Evolutionary conservation across 2,797 vertebrate species (phyloP).

Genomic region (Eulemur rubriventer): DNA sequence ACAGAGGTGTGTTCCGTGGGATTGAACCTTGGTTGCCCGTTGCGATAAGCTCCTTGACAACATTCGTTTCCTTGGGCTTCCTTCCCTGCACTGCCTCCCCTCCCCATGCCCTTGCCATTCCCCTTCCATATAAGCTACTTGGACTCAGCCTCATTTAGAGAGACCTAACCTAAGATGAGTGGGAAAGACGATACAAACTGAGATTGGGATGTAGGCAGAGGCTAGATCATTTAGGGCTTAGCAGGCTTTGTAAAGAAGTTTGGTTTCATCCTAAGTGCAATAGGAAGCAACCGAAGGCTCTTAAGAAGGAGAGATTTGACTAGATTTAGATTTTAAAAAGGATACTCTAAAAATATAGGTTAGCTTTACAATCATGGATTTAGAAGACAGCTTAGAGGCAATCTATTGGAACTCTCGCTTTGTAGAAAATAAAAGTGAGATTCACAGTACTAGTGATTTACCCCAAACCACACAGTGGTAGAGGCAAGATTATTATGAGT

Average conservation of each 20-base stretch:
- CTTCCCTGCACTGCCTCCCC: too few relatives aligned
- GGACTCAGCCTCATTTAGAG: neutral
- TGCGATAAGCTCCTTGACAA: neutral
- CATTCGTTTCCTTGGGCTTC: neutral
- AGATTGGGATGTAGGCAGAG: neutral
- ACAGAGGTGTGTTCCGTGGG: neutral
- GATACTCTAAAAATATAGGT: neutral
- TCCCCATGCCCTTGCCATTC: neutral
- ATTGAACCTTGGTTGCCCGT: neutral
- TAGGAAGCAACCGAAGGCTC: neutral
- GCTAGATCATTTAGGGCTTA: neutral
- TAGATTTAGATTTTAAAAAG: slow-evolving; percentile 23
- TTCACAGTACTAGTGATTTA: neutral
- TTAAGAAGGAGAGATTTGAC: neutral
- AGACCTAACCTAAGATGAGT: neutral
- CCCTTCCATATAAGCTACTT: neutral
- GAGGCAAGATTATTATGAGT: neutral
- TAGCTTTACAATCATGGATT: neutral
- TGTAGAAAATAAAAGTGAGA: neutral
- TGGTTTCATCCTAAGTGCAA: neutral
- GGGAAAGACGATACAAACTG: neutral
- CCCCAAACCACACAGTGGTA: neutral
- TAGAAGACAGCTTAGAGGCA: neutral
- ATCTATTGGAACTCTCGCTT: neutral
- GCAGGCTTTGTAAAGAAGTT: neutral